These are phyloP conservation scores for Pentalonia nigronervosa DNA, from an alignment of 1,140 invertebrate genomes.

Conservation along the genomic window DNA sequence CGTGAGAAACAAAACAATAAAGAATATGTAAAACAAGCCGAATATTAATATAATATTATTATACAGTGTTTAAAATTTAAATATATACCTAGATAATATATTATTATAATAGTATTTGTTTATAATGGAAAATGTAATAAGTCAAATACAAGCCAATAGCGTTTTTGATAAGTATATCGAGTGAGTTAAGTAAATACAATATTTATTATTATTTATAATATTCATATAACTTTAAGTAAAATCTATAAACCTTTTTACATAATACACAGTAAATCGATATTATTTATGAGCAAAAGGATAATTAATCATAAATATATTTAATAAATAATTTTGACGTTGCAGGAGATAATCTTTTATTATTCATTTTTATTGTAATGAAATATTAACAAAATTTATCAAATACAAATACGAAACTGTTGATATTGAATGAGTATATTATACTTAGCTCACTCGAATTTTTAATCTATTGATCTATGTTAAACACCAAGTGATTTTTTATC, in stretches of 20 bases:
- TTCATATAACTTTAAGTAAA: not conserved
- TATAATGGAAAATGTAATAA: not conserved
- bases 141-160: not conserved
- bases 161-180: not conserved
- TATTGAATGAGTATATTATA: too few relatives aligned
- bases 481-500: too few relatives aligned
- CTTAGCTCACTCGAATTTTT: too few relatives aligned
- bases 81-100: not conserved
- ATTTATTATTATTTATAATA: too few relatives aligned
- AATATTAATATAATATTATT: not conserved
- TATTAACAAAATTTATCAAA: too few relatives aligned
- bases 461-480: too few relatives aligned
- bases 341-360: too few relatives aligned
- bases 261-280: not conserved
- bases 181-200: not conserved
- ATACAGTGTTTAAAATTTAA: not conserved
- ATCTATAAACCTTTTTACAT: not conserved
- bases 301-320: too few relatives aligned
- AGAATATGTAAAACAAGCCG: not conserved
- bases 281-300: too few relatives aligned
- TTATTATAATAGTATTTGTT: not conserved
- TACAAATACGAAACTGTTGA: too few relatives aligned
- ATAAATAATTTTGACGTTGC: too few relatives aligned
- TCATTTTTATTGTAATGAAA: too few relatives aligned
- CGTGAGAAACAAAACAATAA: slow-evolving; percentile 7